Base-by-base conservation (phyloP, 2,888 invertebrate species). In the Hipparchia semele region DNA sequence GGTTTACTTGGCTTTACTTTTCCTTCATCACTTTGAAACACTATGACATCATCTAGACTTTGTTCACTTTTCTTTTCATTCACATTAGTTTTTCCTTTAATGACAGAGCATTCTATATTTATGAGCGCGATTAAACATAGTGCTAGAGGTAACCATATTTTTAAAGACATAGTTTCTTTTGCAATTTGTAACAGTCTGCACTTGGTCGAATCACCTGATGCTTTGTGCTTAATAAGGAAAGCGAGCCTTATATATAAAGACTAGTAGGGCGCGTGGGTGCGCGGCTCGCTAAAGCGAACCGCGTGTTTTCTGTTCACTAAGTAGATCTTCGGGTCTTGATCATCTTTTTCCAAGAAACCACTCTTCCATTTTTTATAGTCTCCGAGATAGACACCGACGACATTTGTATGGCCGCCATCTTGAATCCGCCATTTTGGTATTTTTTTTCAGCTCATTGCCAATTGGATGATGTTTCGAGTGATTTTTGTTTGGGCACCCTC, bases 81-180 rank as follows among this genome's bases (percentile, higher is more conserved):
- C 2, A 54, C 58, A 58, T 58, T 58, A 58, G 13, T 58, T 23
- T 58, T 58, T 23, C 23, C 58, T 58, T 58, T 58, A 58, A 58
- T 9, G 8, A 58, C 23, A 58, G 58, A 13, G 8, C 58, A 58
- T 23, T 58, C 8, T 58, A 58, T 58, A 58, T 58, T 58, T 58
- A 58, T 6, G 13, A 58, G 2, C 13, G 23, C 58, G 13, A 58
- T 13, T 0, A 58, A 23, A 58, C 8, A 58, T 8, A 58, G 8
- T 13, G 23, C 58, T 58, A 58, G 8, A 8, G 58, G 23, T 13
- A 58, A 58, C 13, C 58, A 58, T 58, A 58, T 7, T 58, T 58
- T 58, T 1, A 23, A 23, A 58, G 13, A 9, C 58, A 58, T 58
- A 8, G 8, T 58, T 23, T 49, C 1, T 13, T 7, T 58, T 58